Base-by-base conservation (phyloP, 2,113 vertebrate species). In the Noturus placidus region DNA sequence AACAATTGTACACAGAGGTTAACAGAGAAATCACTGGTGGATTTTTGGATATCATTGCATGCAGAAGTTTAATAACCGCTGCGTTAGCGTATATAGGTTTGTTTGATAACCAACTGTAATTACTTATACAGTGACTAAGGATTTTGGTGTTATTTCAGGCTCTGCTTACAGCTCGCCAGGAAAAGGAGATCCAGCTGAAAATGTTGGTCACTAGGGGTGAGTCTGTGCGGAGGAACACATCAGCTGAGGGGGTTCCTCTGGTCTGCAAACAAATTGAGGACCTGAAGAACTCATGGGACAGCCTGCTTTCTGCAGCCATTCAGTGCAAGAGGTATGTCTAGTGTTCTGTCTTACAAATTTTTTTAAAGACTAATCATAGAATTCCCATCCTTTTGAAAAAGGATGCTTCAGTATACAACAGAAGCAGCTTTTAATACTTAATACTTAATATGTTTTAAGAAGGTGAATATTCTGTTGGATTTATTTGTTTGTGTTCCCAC, bases 181-280 rank as follows among this genome's bases (percentile, higher is more conserved):
- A 99, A 91, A 97, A 98, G 88, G 98, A 99, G 95, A 98, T 99
- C 82, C 97, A 99, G 92, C 95, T 99, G 90, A 99, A 98, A 92
- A 97, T 99, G 95, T 83, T 97, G 79, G 89, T 99, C 79, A 96
- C 97, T 3, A 94, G 97, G 86, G 98, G 97, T 65, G 98, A 99
- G 87, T 97, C 96, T 4, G 97, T 99, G 85, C 95, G 99, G 84
- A 96, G 98, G 88, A 99, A 96, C 90, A 99, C 97, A 17, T 98
- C 98, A 27, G 92, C 94, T 0, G 98, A 99, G 91, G 98, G 98
- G 2, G 87, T 96, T 13, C 94, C 96, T 15, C 1, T 95, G 95
- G 92, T 99, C 76, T 97, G 97, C 89, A 94, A 94, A 89, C 97
- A 98, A 52, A 94, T 99, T 89, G 96, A 97, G 91, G 95, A 95